A percentile compares a stretch with the other conserved stretches of the same genome.
phyloP scores from a whole-genome alignment of 23 tunicate species.

The Halocynthia roretzi region DNA sequence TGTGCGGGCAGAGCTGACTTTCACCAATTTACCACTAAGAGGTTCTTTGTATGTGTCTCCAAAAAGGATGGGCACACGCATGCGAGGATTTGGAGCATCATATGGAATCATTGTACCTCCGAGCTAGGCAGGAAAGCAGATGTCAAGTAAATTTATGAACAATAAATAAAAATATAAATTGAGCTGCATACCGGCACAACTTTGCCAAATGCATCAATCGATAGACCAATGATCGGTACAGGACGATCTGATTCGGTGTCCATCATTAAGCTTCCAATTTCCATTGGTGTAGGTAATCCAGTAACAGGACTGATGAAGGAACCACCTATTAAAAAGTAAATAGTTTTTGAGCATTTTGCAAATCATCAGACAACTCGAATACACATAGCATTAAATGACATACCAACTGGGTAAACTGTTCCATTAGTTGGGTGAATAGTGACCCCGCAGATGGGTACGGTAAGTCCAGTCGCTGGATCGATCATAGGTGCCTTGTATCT shows the following conservation, averaged over 20 bases:
- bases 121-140: conserved; percentile 26
- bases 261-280: conserved; percentile 71
- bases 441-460: conserved; percentile 87
- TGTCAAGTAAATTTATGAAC: background rate
- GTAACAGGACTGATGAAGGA: conserved; percentile 71
- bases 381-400: conserved; percentile 1
- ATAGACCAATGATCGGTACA: conserved; percentile 51
- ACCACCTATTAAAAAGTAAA: conserved; percentile 61
- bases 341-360: background rate
- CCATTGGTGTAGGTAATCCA: conserved; percentile 77
- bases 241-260: conserved; percentile 54
- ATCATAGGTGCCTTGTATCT: conserved; percentile 67
- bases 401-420: conserved; percentile 73
- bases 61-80: conserved; percentile 59
- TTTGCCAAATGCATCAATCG: conserved; percentile 55
- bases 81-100: conserved; percentile 28
- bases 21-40: conserved; percentile 49
- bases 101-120: conserved; percentile 76
- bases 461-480: conserved; percentile 75
- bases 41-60: conserved; percentile 72
- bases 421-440: conserved; percentile 90
- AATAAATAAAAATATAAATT: background rate
- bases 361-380: background rate
- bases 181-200: conserved; percentile 54
- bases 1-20: conserved; percentile 41